Percentiles rank a stretch among this genome's conserved stretches.
Conservation (phyloP, 2,797 vertebrate genomes). For the Arnoldichthys spilopterus region DNA sequence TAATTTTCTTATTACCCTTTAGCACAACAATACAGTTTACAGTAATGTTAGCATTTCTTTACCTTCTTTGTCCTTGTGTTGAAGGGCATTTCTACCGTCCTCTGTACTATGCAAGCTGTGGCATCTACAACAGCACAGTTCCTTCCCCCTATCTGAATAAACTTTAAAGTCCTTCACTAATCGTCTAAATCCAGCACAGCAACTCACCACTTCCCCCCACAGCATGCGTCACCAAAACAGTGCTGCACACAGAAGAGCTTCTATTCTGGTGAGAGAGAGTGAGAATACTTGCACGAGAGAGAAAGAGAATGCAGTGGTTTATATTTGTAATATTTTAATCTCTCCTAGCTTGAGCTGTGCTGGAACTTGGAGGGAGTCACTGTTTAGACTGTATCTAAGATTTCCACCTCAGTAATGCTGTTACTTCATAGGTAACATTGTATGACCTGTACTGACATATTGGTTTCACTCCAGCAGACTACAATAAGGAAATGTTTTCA, state of each 20-base stretch:
- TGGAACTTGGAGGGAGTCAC: slow-evolving; percentile 25
- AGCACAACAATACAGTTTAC: too few species aligned
- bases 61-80: not conserved
- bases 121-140: slow-evolving; percentile 31
- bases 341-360: slow-evolving; percentile 35
- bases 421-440: slow-evolving; percentile 60
- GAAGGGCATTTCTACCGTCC: slow-evolving; percentile 7
- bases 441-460: slow-evolving; percentile 48
- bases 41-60: not conserved
- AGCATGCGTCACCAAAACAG: slow-evolving; percentile 51
- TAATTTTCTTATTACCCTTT: not conserved
- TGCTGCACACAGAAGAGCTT: slow-evolving; percentile 54
- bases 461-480: not conserved
- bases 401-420: slow-evolving; percentile 40
- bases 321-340: slow-evolving; percentile 48
- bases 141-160: slow-evolving; percentile 62
- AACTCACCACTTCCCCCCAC: slow-evolving; percentile 64
- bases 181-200: slow-evolving; percentile 75
- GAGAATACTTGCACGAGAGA: too few species aligned
- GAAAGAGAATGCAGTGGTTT: slow-evolving; percentile 45
- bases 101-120: slow-evolving; percentile 47
- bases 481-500: too few species aligned
- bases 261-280: slow-evolving; percentile 55
- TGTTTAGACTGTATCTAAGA: slow-evolving; percentile 30
- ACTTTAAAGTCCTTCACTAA: slow-evolving; percentile 62